Conservation (phyloP, 2,888 invertebrate species). For the Crioceris asparagi region DNA sequence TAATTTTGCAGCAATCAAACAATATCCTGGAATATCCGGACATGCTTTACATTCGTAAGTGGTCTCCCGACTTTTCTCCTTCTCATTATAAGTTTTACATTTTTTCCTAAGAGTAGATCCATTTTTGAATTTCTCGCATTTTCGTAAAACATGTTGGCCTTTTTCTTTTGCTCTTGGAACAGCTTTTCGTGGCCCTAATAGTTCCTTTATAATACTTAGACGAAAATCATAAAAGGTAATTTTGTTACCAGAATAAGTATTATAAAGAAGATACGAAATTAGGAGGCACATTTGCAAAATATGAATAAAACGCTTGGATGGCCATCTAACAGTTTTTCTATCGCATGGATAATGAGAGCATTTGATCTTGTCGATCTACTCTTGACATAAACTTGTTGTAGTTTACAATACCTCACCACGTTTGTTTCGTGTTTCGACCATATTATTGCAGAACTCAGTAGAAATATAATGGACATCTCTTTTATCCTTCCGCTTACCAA, state of each 20-base stretch:
- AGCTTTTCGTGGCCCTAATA: no score
- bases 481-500: not conserved
- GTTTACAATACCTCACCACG: not conserved
- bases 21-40: no score
- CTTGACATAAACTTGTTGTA: not conserved
- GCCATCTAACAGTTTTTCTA: not conserved
- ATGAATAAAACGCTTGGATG: not conserved
- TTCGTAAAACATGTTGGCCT: no score
- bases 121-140: no score
- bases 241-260: no score
- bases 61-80: no score
- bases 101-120: no score
- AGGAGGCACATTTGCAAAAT: not conserved
- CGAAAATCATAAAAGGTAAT: not conserved
- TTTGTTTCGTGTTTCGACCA: not conserved
- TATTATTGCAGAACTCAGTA: not conserved
- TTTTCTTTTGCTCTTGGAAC: no score
- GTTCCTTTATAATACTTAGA: no score
- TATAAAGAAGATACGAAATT: not conserved
- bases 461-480: not conserved
- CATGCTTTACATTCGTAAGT: no score
- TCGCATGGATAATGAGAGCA: not conserved
- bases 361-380: not conserved
- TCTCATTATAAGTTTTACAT: no score
- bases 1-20: no score